These are phyloP conservation scores for Dendrocincla fuliginosa DNA, from an alignment of 2,797 vertebrate genomes.

Conservation along the genomic window DNA sequence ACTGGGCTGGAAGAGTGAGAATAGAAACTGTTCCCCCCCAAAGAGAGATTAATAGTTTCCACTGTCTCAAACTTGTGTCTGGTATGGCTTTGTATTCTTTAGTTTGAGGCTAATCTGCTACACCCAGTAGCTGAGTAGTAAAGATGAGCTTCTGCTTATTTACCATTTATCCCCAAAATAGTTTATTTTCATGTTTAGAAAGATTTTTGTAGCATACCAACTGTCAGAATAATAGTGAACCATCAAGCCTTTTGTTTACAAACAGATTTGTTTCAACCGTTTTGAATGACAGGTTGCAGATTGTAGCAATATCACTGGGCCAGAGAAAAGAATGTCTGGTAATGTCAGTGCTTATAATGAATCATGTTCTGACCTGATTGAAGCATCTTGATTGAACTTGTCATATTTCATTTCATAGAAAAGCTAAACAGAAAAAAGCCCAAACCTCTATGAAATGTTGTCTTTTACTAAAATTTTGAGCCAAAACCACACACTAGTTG, in stretches of 20 bases:
- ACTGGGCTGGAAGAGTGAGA: neutral
- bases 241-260: neutral
- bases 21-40: neutral
- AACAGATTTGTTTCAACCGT: neutral
- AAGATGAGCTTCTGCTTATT: neutral
- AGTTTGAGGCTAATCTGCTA: neutral
- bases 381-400: neutral
- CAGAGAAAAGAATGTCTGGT: neutral
- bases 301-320: neutral
- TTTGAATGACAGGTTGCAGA: conserved; percentile 16
- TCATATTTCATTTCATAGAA: neutral
- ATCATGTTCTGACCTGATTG: neutral
- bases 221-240: neutral
- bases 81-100: neutral
- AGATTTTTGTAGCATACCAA: neutral
- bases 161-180: neutral
- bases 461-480: neutral
- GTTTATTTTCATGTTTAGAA: neutral
- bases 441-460: neutral
- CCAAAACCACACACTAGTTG: neutral
- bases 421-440: neutral
- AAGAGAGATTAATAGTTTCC: neutral
- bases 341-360: neutral
- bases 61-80: neutral
- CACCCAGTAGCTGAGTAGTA: neutral